phyloP scores from a whole-genome alignment of 2,113 vertebrate genomes.

The Corythaixoides concolor region DNA sequence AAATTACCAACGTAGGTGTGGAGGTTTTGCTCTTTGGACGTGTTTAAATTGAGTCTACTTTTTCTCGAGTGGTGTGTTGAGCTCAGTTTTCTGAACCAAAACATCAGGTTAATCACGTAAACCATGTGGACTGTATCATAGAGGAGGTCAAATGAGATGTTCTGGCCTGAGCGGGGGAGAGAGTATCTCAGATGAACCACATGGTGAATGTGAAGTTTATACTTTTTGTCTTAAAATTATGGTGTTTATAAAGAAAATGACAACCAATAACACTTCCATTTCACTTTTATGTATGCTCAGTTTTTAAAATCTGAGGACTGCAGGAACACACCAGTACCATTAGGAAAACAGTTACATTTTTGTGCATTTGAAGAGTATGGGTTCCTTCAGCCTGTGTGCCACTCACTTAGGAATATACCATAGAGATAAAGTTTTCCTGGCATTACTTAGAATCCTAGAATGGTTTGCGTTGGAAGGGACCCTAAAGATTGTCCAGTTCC shows the following conservation, averaged over 20 bases:
- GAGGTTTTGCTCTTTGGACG: not conserved
- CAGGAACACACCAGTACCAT: not conserved
- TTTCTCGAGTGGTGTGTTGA: not conserved
- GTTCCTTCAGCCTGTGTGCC: not conserved
- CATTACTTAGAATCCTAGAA: not conserved
- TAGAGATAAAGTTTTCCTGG: not conserved
- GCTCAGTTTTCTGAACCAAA: not conserved
- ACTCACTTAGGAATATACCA: not conserved
- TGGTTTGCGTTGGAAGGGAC: too few relatives aligned
- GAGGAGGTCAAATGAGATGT: not conserved
- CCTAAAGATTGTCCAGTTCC: too few relatives aligned
- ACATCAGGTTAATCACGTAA: accelerated
- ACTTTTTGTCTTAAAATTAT: not conserved
- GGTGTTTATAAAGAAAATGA: not conserved
- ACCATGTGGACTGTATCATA: not conserved
- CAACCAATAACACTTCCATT: not conserved
- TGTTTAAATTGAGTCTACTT: not conserved
- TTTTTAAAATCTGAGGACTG: not conserved
- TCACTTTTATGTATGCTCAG: accelerated
- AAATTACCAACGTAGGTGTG: not conserved
- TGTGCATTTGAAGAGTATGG: not conserved
- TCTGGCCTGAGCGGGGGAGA: not conserved
- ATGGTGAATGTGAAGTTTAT: not conserved
- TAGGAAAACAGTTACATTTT: not conserved
- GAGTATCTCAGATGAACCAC: not conserved